Evolutionary conservation across 2,888 invertebrate genomes (phyloP).

Genomic region (Cotesia congregata): DNA sequence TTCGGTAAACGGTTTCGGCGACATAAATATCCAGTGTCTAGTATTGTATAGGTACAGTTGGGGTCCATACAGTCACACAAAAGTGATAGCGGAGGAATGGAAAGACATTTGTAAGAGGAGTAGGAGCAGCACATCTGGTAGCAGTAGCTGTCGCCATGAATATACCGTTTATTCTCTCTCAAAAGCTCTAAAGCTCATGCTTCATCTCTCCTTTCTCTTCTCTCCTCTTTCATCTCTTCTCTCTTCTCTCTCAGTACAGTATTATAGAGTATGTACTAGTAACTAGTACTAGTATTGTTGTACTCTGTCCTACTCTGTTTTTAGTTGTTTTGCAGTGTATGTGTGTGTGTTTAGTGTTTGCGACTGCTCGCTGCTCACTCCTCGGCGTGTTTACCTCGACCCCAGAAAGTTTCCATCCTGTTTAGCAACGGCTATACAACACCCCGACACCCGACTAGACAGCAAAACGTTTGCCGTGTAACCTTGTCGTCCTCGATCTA

Average conservation of each 20-base stretch:
- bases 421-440: background rate
- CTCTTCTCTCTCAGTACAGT: too few species aligned
- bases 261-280: too few species aligned
- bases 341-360: background rate
- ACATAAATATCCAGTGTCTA: background rate
- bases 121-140: conserved; percentile 8
- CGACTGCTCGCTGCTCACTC: background rate
- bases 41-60: background rate
- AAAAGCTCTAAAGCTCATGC: background rate
- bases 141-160: conserved; percentile 13
- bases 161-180: conserved; percentile 1
- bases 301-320: background rate
- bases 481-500: background rate
- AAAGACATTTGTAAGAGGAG: background rate
- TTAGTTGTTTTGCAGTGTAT: background rate
- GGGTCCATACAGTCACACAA: background rate
- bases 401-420: background rate
- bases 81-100: background rate
- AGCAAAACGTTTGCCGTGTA: background rate
- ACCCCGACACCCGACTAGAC: background rate
- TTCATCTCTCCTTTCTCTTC: background rate
- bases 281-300: background rate
- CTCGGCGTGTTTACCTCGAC: background rate
- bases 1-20: background rate
- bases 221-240: too few species aligned